phyloP scores from a whole-genome alignment of 2,888 invertebrate species.

The Tachystola acroxantha region DNA sequence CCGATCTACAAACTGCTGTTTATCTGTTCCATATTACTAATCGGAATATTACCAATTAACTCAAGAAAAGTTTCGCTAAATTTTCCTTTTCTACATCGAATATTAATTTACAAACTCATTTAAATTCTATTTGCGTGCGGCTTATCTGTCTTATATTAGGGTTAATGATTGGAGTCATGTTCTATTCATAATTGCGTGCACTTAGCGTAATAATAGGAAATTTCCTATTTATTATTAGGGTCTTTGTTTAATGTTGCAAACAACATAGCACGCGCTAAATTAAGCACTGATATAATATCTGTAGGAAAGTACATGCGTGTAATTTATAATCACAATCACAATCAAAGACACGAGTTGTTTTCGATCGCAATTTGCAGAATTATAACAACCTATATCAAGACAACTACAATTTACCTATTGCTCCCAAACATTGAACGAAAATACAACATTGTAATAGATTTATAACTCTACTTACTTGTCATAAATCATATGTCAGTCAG shows the following conservation, averaged over 20 bases:
- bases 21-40: constrained; percentile 1
- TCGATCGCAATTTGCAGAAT: too few relatives aligned
- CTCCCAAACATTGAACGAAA: too few relatives aligned
- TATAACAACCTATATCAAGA: too few relatives aligned
- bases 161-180: constrained; percentile 50
- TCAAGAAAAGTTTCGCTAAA: constrained; percentile 48
- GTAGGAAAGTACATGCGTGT: too few relatives aligned
- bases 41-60: constrained; percentile 42
- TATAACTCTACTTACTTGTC: too few relatives aligned
- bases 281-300: constrained; percentile 28
- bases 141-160: constrained; percentile 47
- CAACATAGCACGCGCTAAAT: constrained; percentile 39
- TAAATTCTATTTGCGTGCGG: constrained; percentile 60
- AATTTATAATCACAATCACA: too few relatives aligned
- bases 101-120: constrained; percentile 47
- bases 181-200: constrained; percentile 39
- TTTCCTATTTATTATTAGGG: constrained; percentile 62
- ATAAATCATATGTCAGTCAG: too few relatives aligned
- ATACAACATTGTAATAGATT: too few relatives aligned
- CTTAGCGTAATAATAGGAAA: constrained; percentile 60
- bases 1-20: too few relatives aligned
- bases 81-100: constrained; percentile 59
- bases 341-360: too few relatives aligned
- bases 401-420: too few relatives aligned
- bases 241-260: constrained; percentile 37